These are phyloP conservation scores for Chloropsis cyanopogon DNA, from an alignment of 2,113 vertebrate species.

Conservation along the genomic window DNA sequence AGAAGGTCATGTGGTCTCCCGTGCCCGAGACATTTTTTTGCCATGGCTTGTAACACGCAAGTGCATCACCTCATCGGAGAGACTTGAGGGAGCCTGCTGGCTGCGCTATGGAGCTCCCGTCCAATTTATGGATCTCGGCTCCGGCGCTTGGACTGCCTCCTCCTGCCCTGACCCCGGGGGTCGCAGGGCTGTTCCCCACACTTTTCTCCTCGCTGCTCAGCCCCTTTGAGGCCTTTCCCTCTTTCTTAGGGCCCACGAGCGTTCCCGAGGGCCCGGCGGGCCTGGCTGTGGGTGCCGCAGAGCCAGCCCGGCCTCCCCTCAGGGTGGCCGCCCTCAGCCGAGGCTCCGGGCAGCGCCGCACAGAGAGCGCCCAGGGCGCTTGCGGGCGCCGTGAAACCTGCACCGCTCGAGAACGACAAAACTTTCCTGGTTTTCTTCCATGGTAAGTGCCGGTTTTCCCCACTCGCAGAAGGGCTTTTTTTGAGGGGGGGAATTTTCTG, in stretches of 20 bases:
- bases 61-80: background rate
- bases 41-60: background rate
- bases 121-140: rapidly evolving
- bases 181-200: background rate
- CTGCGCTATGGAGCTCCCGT: rapidly evolving
- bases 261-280: rapidly evolving
- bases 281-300: rapidly evolving
- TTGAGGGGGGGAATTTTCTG: background rate
- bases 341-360: no score
- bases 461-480: background rate
- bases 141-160: background rate
- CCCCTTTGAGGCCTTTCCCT: background rate
- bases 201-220: background rate
- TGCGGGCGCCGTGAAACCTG: background rate
- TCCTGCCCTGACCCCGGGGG: no score
- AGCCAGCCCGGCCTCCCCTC: background rate
- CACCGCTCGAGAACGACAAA: rapidly evolving
- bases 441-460: rapidly evolving
- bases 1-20: background rate
- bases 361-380: background rate
- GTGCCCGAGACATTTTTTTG: background rate
- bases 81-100: background rate
- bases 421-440: background rate
- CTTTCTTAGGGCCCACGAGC: rapidly evolving
- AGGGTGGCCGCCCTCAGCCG: rapidly evolving